Conservation (phyloP, 2,113 vertebrate genomes). For the Phocoena sinus region DNA sequence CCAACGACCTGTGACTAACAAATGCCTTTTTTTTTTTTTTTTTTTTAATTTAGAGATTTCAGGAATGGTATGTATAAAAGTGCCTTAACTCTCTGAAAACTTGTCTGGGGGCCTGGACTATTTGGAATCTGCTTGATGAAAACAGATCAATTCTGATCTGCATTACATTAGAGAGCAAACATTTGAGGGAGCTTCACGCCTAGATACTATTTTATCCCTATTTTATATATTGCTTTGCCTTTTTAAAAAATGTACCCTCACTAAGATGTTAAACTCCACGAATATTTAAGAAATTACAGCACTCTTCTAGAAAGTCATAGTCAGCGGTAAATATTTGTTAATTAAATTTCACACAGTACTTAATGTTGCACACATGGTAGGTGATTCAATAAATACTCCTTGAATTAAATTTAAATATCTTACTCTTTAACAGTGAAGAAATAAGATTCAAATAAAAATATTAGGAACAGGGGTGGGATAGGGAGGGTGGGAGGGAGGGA, state of each 20-base stretch:
- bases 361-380: not conserved
- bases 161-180: not conserved
- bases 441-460: slow-evolving; percentile 14
- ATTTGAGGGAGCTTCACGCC: not conserved
- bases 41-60: not conserved
- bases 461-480: not conserved
- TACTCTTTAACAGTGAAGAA: not conserved
- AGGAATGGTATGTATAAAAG: not conserved
- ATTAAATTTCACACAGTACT: not conserved
- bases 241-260: not conserved
- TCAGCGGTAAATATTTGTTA: not conserved
- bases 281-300: not conserved
- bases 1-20: not conserved
- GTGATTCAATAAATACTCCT: not conserved
- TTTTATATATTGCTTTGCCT: not conserved
- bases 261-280: not conserved
- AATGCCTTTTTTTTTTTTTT: not conserved
- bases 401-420: not conserved
- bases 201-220: not conserved
- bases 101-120: not conserved
- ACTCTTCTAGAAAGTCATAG: not conserved
- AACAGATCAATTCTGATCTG: not conserved
- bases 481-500: too few relatives aligned
- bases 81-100: not conserved
- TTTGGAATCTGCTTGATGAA: not conserved